Evolutionary conservation across 2,797 vertebrate genomes (phyloP).

Genomic region (Myotis planiceps): DNA sequence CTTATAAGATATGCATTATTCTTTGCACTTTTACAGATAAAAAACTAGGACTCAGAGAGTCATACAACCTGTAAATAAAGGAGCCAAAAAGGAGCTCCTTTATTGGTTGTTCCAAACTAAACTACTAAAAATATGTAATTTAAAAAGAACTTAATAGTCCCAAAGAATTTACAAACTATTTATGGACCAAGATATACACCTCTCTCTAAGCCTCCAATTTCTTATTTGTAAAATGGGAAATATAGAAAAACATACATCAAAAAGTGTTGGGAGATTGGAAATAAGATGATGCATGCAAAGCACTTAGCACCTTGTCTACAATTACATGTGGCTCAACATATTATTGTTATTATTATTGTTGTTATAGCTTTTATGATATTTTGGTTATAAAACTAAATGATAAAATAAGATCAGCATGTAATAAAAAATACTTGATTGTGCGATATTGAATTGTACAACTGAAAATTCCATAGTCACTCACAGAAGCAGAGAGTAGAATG

Average conservation of each 20-base stretch:
- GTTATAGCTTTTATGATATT: not conserved
- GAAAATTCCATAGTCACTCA: not conserved
- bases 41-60: not conserved
- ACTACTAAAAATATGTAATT: not conserved
- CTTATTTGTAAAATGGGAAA: not conserved
- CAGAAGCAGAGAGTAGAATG: not conserved
- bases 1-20: not conserved
- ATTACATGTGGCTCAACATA: not conserved
- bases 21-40: not conserved
- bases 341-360: not conserved
- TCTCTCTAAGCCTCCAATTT: not conserved
- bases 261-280: not conserved
- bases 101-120: not conserved
- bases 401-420: not conserved
- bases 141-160: not conserved
- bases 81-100: not conserved
- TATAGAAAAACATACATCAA: not conserved
- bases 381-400: not conserved
- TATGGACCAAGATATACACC: not conserved
- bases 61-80: not conserved
- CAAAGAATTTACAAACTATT: not conserved
- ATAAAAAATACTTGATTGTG: not conserved
- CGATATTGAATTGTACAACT: not conserved
- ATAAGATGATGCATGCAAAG: not conserved
- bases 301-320: not conserved